A percentile compares a stretch with the other conserved stretches of the same genome.
These are phyloP conservation scores for Tauraco erythrolophus DNA, from an alignment of 2,113 vertebrate genomes.

Conservation along the genomic window DNA sequence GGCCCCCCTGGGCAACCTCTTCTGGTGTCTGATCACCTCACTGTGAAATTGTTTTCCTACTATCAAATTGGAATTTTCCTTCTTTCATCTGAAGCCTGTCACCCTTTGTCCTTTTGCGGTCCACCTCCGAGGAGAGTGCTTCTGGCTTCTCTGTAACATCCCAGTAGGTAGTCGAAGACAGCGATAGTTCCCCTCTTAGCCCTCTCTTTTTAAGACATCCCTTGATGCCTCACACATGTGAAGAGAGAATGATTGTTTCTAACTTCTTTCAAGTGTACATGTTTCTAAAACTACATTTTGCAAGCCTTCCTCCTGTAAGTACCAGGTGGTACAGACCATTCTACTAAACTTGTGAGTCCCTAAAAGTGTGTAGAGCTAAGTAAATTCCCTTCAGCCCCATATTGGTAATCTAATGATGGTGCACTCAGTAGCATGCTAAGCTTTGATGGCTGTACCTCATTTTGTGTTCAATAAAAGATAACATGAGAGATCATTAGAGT, in stretches of 20 bases:
- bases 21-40: background rate
- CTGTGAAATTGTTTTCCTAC: background rate
- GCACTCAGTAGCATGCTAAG: slow-evolving; percentile 37
- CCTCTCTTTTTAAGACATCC: background rate
- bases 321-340: background rate
- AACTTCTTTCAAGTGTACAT: background rate
- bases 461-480: slow-evolving; percentile 82
- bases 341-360: background rate
- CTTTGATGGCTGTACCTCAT: slow-evolving; percentile 65
- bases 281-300: background rate
- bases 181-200: background rate
- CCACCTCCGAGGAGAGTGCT: background rate
- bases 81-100: background rate
- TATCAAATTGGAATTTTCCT: background rate
- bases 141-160: background rate
- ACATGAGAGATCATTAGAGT: slow-evolving; percentile 81
- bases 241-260: background rate
- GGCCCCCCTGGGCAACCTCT: background rate
- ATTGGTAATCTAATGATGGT: slow-evolving; percentile 34
- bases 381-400: slow-evolving; percentile 5
- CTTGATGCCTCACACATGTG: background rate
- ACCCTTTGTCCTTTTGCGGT: background rate
- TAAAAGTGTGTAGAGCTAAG: slow-evolving; percentile 19
- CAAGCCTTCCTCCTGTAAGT: background rate
- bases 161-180: background rate